Percentiles rank a stretch among this genome's conserved stretches.
These are phyloP conservation scores for Campoplex capitator DNA, from an alignment of 2,888 invertebrate genomes.

Conservation along the genomic window DNA sequence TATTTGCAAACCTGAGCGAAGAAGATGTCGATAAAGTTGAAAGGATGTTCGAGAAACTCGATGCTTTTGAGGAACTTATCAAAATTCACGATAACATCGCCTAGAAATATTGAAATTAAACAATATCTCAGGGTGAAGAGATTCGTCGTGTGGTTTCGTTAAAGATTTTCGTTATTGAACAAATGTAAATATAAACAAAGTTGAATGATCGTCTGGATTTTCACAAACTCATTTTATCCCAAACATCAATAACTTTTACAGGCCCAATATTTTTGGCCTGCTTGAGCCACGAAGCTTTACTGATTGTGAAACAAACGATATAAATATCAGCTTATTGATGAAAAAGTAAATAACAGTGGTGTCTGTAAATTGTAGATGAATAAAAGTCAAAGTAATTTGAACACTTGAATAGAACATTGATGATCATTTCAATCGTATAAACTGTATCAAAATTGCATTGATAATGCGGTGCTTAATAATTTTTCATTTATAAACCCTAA, in stretches of 20 bases:
- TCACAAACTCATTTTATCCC: background rate
- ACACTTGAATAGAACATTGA: background rate
- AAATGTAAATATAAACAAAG: slow-evolving; percentile 50
- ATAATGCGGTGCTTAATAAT: background rate
- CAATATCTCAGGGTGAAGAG: background rate
- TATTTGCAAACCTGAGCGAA: slow-evolving; percentile 85
- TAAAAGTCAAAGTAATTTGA: background rate
- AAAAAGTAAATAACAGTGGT: background rate
- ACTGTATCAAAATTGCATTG: background rate
- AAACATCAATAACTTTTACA: slow-evolving; percentile 42
- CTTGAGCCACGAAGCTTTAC: background rate
- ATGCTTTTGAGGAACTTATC: slow-evolving; percentile 87
- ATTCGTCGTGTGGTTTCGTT: background rate
- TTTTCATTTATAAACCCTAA: too few relatives aligned
- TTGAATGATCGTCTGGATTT: background rate
- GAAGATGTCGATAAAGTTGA: slow-evolving; percentile 85
- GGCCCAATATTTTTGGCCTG: background rate
- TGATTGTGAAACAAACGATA: background rate
- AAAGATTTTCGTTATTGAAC: slow-evolving; percentile 40
- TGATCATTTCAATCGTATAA: background rate
- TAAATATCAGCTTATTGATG: background rate
- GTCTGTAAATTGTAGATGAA: background rate
- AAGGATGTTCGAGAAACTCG: slow-evolving; percentile 86
- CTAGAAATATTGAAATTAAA: slow-evolving; percentile 35
- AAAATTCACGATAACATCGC: slow-evolving; percentile 87